Evolutionary conservation across 2,888 invertebrate genomes (phyloP).

Genomic region (Phengaris alcon): DNA sequence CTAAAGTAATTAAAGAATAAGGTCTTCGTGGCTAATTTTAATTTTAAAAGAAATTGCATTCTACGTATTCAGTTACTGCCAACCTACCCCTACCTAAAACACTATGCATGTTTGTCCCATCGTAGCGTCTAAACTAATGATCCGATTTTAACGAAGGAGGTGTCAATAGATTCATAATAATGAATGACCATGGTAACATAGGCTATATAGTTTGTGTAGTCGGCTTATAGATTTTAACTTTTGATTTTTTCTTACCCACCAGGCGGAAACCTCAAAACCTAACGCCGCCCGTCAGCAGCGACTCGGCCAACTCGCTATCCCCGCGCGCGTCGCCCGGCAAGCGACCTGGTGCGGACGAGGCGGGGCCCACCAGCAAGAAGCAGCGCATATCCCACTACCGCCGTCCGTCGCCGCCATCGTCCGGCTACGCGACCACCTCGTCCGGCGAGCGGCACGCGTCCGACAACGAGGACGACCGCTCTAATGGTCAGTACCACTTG

Average conservation of each 20-base stretch:
- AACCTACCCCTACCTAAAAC: too few relatives aligned
- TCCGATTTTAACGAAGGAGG: too few relatives aligned
- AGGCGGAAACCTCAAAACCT: constrained; percentile 94
- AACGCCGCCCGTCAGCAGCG: constrained; percentile 92
- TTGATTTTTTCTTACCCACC: constrained; percentile 32
- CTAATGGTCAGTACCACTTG: constrained; percentile 45
- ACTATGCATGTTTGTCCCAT: too few relatives aligned
- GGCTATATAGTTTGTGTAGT: not conserved
- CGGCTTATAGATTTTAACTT: too few relatives aligned
- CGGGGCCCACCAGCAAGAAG: constrained; percentile 83
- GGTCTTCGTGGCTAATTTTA: too few relatives aligned
- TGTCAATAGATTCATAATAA: not conserved
- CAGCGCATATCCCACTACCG: constrained; percentile 90
- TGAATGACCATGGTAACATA: not conserved
- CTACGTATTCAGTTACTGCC: too few relatives aligned
- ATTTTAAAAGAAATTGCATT: too few relatives aligned
- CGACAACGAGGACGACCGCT: constrained; percentile 74
- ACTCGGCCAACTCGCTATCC: constrained; percentile 91
- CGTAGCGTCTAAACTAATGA: too few relatives aligned
- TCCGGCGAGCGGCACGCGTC: constrained; percentile 76
- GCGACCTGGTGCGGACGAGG: constrained; percentile 79
- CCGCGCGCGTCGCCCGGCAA: constrained; percentile 83
- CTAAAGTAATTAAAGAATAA: not conserved
- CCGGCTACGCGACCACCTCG: constrained; percentile 61
- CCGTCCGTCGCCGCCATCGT: constrained; percentile 76